phyloP scores from a whole-genome alignment of 2,888 invertebrate genomes.

The Erpobdella octoculata region DNA sequence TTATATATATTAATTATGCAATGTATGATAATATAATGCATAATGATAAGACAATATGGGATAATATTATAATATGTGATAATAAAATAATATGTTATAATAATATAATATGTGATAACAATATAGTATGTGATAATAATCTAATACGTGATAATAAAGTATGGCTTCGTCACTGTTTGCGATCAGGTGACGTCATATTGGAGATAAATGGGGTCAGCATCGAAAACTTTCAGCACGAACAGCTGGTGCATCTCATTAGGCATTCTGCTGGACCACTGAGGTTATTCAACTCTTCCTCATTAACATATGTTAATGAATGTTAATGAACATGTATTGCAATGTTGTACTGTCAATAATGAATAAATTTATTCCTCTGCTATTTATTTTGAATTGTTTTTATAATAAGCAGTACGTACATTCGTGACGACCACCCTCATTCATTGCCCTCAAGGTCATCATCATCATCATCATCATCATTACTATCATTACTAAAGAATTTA shows the following conservation, averaged over 20 bases:
- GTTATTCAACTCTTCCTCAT: slow-evolving; percentile 36
- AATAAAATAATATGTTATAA: too few species aligned
- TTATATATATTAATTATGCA: not conserved
- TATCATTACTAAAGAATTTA: not conserved
- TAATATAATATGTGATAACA: too few species aligned
- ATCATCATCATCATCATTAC: not conserved
- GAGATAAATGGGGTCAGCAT: slow-evolving; percentile 92
- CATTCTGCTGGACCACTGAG: slow-evolving; percentile 81
- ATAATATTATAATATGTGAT: too few species aligned
- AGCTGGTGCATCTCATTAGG: slow-evolving; percentile 83
- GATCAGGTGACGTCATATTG: slow-evolving; percentile 76
- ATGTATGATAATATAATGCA: not conserved
- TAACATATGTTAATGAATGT: not conserved
- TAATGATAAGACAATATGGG: too few species aligned
- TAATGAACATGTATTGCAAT: not conserved
- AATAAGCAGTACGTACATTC: too few species aligned
- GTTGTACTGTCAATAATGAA: not conserved
- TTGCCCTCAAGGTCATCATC: not conserved
- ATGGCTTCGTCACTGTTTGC: not conserved
- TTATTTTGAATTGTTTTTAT: too few species aligned
- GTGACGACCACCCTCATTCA: not conserved
- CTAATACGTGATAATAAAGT: too few species aligned
- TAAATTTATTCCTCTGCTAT: not conserved
- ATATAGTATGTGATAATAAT: too few species aligned
- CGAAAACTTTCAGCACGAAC: slow-evolving; percentile 86